Evolutionary conservation across 2,113 vertebrate species (phyloP).

Genomic region (Ammodramus savannarum): DNA sequence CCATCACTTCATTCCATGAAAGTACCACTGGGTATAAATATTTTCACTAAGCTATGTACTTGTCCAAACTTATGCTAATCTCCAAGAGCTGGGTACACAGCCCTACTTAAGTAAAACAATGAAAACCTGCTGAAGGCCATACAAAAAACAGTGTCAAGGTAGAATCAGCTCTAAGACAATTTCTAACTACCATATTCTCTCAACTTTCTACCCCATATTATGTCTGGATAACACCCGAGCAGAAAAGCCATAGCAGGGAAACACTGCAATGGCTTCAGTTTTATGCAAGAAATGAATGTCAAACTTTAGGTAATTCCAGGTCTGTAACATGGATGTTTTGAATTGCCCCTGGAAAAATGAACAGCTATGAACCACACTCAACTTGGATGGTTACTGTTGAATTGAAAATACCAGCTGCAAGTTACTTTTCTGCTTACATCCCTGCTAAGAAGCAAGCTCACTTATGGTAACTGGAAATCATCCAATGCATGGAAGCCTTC

Average conservation of each 20-base stretch:
- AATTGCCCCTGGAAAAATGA: background rate
- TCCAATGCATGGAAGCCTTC: background rate
- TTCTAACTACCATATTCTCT: background rate
- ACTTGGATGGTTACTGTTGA: background rate
- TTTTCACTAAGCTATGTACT: background rate
- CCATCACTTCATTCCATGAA: background rate
- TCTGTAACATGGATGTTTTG: background rate
- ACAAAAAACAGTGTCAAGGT: background rate
- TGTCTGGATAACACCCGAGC: background rate
- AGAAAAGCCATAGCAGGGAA: background rate
- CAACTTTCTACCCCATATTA: background rate
- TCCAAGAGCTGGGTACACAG: background rate
- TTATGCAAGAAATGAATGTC: background rate
- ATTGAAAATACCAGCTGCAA: background rate
- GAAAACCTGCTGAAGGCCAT: background rate
- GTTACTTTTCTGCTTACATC: background rate
- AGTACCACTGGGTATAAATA: background rate
- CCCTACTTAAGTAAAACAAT: background rate
- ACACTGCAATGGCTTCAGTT: background rate
- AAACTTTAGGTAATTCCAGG: background rate
- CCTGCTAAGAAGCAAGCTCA: background rate
- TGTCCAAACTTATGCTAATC: background rate
- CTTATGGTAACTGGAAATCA: background rate
- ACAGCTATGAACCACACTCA: background rate
- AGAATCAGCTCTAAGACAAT: background rate